These are phyloP conservation scores for Temnopleurus reevesii DNA, from an alignment of 53 echinoderm and acorn worm genomes.

Conservation along the genomic window DNA sequence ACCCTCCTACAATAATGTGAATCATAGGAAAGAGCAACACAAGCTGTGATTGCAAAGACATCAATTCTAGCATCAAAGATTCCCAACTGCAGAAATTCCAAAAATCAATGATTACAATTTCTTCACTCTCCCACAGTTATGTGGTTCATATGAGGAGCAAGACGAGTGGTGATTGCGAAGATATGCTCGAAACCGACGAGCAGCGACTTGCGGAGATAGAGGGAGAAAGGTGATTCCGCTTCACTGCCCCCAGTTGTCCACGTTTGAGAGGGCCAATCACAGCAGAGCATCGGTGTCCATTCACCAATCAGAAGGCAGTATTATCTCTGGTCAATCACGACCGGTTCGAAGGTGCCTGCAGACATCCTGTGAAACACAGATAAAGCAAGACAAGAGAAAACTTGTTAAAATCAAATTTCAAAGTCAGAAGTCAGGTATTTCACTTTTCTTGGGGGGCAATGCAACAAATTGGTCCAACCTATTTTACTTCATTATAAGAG, in stretches of 20 bases:
- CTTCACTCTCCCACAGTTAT: too few relatives aligned
- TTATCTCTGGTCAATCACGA: constrained; percentile 97
- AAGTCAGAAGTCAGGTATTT: too few relatives aligned
- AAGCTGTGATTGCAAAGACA: too few relatives aligned
- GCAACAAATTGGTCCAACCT: too few relatives aligned
- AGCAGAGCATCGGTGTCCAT: constrained; percentile 10
- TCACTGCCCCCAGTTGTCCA: not conserved
- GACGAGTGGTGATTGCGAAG: not conserved
- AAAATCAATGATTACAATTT: not conserved
- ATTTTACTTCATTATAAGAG: too few relatives aligned
- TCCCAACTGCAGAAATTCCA: too few relatives aligned
- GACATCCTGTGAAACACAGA: constrained; percentile 76
- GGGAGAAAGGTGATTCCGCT: not conserved
- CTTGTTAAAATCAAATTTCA: too few relatives aligned
- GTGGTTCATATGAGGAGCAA: not conserved
- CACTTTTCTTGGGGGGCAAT: too few relatives aligned
- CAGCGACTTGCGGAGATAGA: not conserved
- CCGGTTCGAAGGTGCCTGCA: constrained; percentile 95
- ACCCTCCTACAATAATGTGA: too few relatives aligned
- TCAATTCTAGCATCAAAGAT: too few relatives aligned
- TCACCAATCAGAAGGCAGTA: constrained; percentile 50
- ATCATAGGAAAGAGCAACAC: too few relatives aligned
- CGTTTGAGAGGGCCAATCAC: constrained; percentile 42
- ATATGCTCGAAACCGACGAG: not conserved
- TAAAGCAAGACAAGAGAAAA: not conserved